phyloP scores from a whole-genome alignment of 2,888 invertebrate genomes.

The Cactoblastis cactorum region DNA sequence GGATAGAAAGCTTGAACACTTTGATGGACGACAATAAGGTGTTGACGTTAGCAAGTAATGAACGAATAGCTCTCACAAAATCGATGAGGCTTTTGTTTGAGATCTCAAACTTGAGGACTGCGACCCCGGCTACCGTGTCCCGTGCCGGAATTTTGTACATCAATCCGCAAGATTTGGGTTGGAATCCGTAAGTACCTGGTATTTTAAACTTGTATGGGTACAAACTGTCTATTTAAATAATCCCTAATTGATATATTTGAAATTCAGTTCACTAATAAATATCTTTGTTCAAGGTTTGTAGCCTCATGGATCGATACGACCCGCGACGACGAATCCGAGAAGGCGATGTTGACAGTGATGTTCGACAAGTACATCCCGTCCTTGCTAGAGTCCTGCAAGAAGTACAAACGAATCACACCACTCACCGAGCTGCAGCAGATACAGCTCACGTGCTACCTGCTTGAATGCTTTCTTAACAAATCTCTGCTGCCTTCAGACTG shows the following conservation, averaged over 20 bases:
- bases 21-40: constrained; percentile 99
- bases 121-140: constrained; percentile 97
- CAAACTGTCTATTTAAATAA: too few relatives aligned
- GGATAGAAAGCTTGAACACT: constrained; percentile 98
- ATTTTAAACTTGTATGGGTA: background rate
- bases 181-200: constrained; percentile 88
- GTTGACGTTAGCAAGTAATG: constrained; percentile 95
- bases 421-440: constrained; percentile 94
- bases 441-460: constrained; percentile 90
- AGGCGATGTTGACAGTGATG: constrained; percentile 89
- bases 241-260: too few relatives aligned
- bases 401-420: constrained; percentile 94
- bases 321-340: constrained; percentile 84
- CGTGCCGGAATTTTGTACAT: constrained; percentile 96
- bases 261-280: too few relatives aligned
- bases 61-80: constrained; percentile 93
- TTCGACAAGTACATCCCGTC: constrained; percentile 96
- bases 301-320: constrained; percentile 93
- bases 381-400: constrained; percentile 86
- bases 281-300: constrained; percentile 73
- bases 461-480: constrained; percentile 91
- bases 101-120: constrained; percentile 92
- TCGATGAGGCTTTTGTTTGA: constrained; percentile 96
- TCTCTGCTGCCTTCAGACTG: constrained; percentile 91
- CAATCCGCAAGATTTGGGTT: constrained; percentile 95